Evolutionary conservation across 2,113 vertebrate genomes (phyloP), one percentile per base, ranked within the genome.

Genomic region (Coreoperca whiteheadi): DNA sequence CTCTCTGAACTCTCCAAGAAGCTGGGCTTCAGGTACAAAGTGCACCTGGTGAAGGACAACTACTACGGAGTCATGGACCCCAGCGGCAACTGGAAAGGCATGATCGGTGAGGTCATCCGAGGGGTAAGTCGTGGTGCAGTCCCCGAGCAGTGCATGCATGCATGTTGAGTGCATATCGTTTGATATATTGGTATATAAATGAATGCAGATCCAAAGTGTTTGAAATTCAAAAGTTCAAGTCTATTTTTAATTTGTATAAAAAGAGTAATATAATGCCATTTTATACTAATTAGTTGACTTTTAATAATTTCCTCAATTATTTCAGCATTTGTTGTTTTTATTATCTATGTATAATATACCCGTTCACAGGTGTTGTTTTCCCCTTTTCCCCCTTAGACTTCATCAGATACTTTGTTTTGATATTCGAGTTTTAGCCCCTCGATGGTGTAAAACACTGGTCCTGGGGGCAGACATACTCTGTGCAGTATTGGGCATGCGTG

Each of bases 51-150:
- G 81, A 96, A 96, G 21, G 97, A 98, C 0, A 88, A 91, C 9
- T 91, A 77, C 37, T 98, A 97, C 0, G 97, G 97, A 0, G 4
- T 18, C 0, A 9, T 92, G 18, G 87, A 95, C 0, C 3, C 95
- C 16, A 91, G 63, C 0, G 96, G 97, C 1, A 94, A 89, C 79
- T 98, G 97, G 97, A 92, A 37, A 0, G 97, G 97, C 1, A 96
- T 98, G 96, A 93, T 98, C 0, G 97, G 97, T 0, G 97, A 98
- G 60, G 25, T 98, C 9, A 41, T 96, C n/a, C 73, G 94, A 51
- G 91, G 93, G 95, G 97, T 97, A 73, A 95, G 84, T 73, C 4
- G 4, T n/a, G n/a, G n/a, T n/a, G n/a, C 4, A 4, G 15, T 32
- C 4, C 4, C 2, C 41, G 28, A 28, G 4, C 32, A n/a, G 4